Conservation (phyloP, 2,113 vertebrate genomes). For the Hydrochoerus hydrochaeris region DNA sequence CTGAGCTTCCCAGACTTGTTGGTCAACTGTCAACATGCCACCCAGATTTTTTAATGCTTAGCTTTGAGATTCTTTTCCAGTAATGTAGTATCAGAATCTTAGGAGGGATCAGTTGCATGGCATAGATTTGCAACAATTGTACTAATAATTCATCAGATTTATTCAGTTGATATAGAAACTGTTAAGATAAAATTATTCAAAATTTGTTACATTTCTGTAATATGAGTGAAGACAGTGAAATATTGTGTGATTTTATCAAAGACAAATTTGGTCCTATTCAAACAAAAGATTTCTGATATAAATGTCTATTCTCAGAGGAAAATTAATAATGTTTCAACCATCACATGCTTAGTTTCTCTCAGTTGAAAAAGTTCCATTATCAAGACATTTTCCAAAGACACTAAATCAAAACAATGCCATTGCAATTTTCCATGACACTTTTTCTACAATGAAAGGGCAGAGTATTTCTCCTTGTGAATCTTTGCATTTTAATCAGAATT, state of each 20-base stretch:
- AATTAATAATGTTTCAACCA: conserved; percentile 71
- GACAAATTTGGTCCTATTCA: conserved; percentile 80
- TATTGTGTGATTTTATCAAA: conserved; percentile 74
- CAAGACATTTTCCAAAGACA: conserved; percentile 69
- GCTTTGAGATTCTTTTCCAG: conserved; percentile 63
- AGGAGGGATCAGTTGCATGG: conserved; percentile 42
- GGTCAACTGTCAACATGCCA: conserved; percentile 31
- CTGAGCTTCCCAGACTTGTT: not conserved
- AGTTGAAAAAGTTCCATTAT: conserved; percentile 72
- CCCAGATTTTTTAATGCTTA: not conserved
- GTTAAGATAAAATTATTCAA: conserved; percentile 78
- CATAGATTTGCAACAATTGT: conserved; percentile 32
- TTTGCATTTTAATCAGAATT: conserved; percentile 75
- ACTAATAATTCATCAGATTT: conserved; percentile 80
- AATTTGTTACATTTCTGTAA: conserved; percentile 75
- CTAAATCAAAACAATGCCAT: conserved; percentile 72
- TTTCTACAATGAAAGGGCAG: conserved; percentile 46
- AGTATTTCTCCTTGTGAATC: conserved; percentile 38
- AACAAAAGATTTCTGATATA: conserved; percentile 79
- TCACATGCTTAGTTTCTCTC: conserved; percentile 66
- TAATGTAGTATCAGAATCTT: conserved; percentile 56
- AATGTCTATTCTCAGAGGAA: conserved; percentile 73
- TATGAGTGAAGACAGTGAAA: conserved; percentile 65
- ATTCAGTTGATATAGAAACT: conserved; percentile 65
- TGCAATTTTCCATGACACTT: conserved; percentile 66